Evolutionary conservation across 2,113 vertebrate species (phyloP).

Genomic region (Xiphias gladius): DNA sequence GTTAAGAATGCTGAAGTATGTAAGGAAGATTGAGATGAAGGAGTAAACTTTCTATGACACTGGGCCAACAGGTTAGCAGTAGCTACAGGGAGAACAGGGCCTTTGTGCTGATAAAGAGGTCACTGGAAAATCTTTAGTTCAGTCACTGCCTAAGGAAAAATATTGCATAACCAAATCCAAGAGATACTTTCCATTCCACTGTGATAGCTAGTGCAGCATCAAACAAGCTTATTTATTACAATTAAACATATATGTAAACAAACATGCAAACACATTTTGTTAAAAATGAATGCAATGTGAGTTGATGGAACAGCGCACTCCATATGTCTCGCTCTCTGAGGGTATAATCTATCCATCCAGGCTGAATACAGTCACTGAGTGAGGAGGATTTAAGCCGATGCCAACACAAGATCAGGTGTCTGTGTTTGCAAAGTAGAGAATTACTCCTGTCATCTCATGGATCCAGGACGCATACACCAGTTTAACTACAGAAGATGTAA

Average conservation of each 20-base stretch:
- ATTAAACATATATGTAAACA: constrained; percentile 6
- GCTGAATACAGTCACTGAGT: constrained; percentile 48
- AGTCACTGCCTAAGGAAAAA: constrained; percentile 44
- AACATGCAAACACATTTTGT: not conserved
- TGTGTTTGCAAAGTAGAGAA: constrained; percentile 49
- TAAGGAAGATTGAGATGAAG: not conserved
- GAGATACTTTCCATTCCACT: constrained; percentile 44
- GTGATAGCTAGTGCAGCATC: constrained; percentile 41
- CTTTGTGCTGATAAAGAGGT: constrained; percentile 43
- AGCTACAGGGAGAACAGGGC: constrained; percentile 20
- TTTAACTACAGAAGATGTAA: constrained; percentile 55
- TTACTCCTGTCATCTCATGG: constrained; percentile 51
- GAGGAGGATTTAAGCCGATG: constrained; percentile 38
- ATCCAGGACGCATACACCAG: constrained; percentile 3
- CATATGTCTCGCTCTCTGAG: constrained; percentile 20
- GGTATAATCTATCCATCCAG: constrained; percentile 35
- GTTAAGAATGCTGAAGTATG: not conserved
- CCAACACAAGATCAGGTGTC: constrained; percentile 58
- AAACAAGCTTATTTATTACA: not conserved
- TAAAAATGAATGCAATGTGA: constrained; percentile 28
- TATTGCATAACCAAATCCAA: constrained; percentile 51
- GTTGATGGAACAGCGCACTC: constrained; percentile 11
- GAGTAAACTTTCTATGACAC: constrained; percentile 7
- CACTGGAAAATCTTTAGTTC: constrained; percentile 56
- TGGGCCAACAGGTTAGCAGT: constrained; percentile 31